These are phyloP conservation scores for Euglossa dilemma DNA, from an alignment of 1,140 invertebrate genomes.

Conservation along the genomic window DNA sequence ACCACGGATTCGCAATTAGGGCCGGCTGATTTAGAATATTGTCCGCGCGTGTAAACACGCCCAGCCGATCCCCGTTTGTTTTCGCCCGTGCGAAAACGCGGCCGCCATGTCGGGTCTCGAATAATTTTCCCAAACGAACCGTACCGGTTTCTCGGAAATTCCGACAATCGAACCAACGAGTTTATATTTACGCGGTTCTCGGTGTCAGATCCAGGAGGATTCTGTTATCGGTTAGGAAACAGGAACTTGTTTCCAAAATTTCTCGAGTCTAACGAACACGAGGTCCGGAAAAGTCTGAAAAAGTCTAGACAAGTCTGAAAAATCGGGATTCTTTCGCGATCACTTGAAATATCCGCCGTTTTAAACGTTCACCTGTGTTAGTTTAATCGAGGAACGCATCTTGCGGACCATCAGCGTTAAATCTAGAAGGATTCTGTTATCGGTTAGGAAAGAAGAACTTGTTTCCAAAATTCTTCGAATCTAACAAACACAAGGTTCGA, in stretches of 20 bases:
- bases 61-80: slow-evolving; percentile 11
- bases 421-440: too few species aligned
- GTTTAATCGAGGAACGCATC: too few species aligned
- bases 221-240: not conserved
- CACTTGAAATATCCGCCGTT: not conserved
- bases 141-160: not conserved
- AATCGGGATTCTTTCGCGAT: not conserved
- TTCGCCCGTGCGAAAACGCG: not conserved
- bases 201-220: not conserved
- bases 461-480: too few species aligned
- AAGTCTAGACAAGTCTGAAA: too few species aligned
- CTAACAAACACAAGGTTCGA: too few species aligned
- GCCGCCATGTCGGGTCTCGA: not conserved
- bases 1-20: slow-evolving; percentile 42
- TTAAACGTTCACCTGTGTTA: too few species aligned
- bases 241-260: not conserved
- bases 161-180: not conserved
- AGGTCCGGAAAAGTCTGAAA: too few species aligned
- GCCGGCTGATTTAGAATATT: slow-evolving; percentile 49
- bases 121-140: not conserved
- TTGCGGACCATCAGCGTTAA: too few species aligned
- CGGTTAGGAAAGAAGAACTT: too few species aligned
- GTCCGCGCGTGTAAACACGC: slow-evolving; percentile 34
- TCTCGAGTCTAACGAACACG: not conserved
- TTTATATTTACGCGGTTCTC: not conserved